Base-by-base conservation (phyloP, 2,113 vertebrate genomes). In the Lophius piscatorius region DNA sequence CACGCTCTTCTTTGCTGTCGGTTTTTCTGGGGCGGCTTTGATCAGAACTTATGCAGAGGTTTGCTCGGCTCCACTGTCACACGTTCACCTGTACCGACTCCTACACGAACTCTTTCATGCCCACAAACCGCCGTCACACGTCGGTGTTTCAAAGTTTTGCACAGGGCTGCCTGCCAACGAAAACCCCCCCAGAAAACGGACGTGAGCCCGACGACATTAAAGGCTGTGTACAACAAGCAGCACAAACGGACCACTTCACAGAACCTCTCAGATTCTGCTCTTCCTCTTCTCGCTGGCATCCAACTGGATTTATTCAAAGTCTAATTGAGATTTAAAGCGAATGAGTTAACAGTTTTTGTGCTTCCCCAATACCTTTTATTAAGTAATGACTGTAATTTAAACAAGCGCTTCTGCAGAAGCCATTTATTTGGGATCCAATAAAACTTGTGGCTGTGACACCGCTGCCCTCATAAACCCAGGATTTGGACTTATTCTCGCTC, bases 31-130 rank as follows among this genome's bases (percentile, higher is more conserved):
- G 44, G 36, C 46, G 42, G 21, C 61, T 76, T 70, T 70, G 68
- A 76, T 76, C 59, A 61, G 26, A 46, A 55, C 49, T 45, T 41
- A 1, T 71, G 65, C 33, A 23, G 65, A 55, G 73, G 69, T 52
- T n/a, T 69, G 56, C 44, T 29, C 9, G 31, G 54, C 63, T 55
- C 23, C 51, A 56, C 70, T 31, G 39, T 44, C 54, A 36, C 31
- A 35, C 52, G 42, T 55, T 70, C 38, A 76, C 64, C 66, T 64
- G 29, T 66, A 40, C 50, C 18, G 42, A 50, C 51, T 67, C 46
- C 50, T 28, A 67, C 61, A 66, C 57, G 12, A 46, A 50, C 63
- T 36, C 50, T 35, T 40, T 34, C 12, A 44, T 26, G 12, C 1
- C 21, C 29, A 44, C 24, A 1, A 33, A 28, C 21, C 13, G 22